These are phyloP conservation scores for Danio tinwini DNA, from an alignment of 2,797 vertebrate genomes.

Conservation along the genomic window DNA sequence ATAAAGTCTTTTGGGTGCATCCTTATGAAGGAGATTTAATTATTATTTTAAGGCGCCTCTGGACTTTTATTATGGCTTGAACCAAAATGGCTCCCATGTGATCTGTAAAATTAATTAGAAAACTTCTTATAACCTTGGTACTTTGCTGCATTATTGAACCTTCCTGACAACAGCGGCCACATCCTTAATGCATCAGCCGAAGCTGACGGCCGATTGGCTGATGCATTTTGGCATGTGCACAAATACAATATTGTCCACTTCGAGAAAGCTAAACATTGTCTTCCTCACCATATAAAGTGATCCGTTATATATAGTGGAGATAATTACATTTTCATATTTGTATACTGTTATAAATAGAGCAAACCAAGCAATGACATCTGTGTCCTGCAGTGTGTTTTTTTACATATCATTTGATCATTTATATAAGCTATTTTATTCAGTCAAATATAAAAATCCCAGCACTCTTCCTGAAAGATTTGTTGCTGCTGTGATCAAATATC, in stretches of 20 bases:
- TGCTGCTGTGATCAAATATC: no score
- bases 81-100: neutral
- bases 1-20: neutral
- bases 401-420: neutral
- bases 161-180: constrained; percentile 1
- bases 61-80: neutral
- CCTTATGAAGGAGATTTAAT: constrained; percentile 4
- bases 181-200: neutral
- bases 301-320: neutral
- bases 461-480: no score
- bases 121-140: constrained; percentile 10
- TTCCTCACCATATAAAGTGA: neutral
- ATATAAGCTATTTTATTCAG: neutral
- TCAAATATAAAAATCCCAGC: no score
- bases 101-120: constrained; percentile 11
- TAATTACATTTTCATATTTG: no score
- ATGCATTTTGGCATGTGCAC: neutral
- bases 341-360: no score
- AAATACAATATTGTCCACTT: neutral
- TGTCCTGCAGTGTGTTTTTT: neutral
- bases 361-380: neutral
- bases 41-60: neutral
- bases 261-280: neutral
- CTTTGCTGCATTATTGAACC: constrained; percentile 31
- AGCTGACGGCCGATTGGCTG: neutral